Conservation (phyloP, 1,140 invertebrate species). For the Sycophaga agraensis region DNA sequence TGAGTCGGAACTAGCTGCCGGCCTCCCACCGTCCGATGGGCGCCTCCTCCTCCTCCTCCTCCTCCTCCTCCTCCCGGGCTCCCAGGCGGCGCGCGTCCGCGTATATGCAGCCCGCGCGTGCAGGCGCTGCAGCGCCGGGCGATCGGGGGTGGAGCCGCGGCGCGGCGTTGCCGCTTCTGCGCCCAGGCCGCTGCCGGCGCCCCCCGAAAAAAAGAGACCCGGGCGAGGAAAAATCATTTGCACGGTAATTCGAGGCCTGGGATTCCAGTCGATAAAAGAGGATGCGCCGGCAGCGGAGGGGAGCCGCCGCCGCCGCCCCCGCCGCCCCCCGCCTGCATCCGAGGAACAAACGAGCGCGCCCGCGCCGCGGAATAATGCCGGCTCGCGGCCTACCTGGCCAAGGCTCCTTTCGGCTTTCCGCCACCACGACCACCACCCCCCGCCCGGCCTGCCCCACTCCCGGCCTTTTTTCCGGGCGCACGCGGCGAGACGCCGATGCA, state of each 20-base stretch:
- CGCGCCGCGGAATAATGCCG: slow-evolving; percentile 60
- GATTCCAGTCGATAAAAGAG: slow-evolving; percentile 59
- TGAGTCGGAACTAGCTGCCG: slow-evolving; percentile 41
- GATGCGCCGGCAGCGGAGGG: slow-evolving; percentile 54
- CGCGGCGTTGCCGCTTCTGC: slow-evolving; percentile 20
- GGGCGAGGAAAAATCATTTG: slow-evolving; percentile 57
- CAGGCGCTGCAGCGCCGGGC: background rate
- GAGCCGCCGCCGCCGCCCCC: too few relatives aligned
- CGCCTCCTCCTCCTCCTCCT: background rate
- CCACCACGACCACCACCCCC: slow-evolving; percentile 29
- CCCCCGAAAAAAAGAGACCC: slow-evolving; percentile 42
- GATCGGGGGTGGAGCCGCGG: slow-evolving; percentile 26
- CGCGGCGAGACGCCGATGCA: slow-evolving; percentile 17
- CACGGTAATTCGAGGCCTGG: slow-evolving; percentile 60
- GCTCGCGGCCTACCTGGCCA: slow-evolving; percentile 54
- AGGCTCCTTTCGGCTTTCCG: slow-evolving; percentile 20
- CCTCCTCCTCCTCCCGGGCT: too few relatives aligned
- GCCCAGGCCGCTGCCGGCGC: slow-evolving; percentile 25
- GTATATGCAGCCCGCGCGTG: slow-evolving; percentile 22
- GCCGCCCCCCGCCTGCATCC: slow-evolving; percentile 53
- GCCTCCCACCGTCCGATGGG: background rate
- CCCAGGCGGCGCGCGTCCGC: slow-evolving; percentile 32
- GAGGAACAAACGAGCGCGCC: slow-evolving; percentile 61
- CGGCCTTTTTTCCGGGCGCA: slow-evolving; percentile 14
- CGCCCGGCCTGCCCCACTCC: slow-evolving; percentile 5